Base-by-base conservation (phyloP, 2,888 invertebrate species). In the Cenopis cana region DNA sequence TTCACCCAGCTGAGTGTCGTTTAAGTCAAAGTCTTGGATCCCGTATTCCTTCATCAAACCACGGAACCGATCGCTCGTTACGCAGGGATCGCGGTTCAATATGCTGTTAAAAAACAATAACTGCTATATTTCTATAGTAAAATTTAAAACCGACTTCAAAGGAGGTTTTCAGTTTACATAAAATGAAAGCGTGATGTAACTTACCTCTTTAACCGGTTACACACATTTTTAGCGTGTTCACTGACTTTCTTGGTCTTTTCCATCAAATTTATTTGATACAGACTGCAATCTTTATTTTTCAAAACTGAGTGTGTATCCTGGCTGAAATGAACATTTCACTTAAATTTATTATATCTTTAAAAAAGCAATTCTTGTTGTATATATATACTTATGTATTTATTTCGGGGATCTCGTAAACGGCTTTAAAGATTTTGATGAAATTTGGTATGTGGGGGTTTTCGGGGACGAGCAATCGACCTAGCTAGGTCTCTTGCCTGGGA, bases 121-220 rank as follows among this genome's bases (percentile, higher is more conserved):
- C 18, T 36, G 12, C 2, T 18, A 52, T 18, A 20, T 4, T n/a
- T 38, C 4, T 24, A 24, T 24, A 24, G n/a, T n/a, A n/a, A 24
- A 24, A 24, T 4, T 24, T 24, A 3, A 3, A 24, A 4, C 24
- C 1, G 24, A 24, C 24, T 24, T 24, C 24, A 24, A 24, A 24
- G 24, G 4, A 24, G 24, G 24, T 24, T 24, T 4, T 24, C 24
- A 24, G 24, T 14, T 14, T n/a, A n/a, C 6, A 46, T n/a, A n/a
- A 46, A 46, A 46, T n/a, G n/a, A 46, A n/a, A n/a, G 46, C 46
- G n/a, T 46, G 33, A 29, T 20, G n/a, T 10, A 18, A 77, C 74
- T 68, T 79, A 89, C 89, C 84, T 82, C 38, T 80, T 77, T 52
- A 89, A 77, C 52, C 79, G 76, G 59, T 74, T 71, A 69, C 78